Percentiles rank a stretch among this genome's conserved stretches.
Evolutionary conservation across 1,140 invertebrate species (phyloP).

Genomic region (Zeugodacus cucurbitae): DNA sequence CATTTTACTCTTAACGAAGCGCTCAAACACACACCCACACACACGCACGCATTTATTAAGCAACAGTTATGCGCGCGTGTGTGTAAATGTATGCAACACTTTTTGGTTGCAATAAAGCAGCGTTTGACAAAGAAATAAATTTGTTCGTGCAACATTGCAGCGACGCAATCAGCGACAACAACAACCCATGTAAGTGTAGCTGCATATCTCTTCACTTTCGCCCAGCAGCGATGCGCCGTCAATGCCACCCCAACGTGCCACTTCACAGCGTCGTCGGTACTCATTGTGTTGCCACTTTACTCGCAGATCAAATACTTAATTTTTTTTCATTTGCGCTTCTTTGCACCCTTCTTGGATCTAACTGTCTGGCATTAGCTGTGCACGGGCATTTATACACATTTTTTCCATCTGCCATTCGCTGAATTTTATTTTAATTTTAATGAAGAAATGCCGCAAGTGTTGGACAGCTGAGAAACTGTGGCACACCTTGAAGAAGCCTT

Average conservation of each 20-base stretch:
- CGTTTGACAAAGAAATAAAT: conserved; percentile 34
- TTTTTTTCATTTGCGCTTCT: neutral
- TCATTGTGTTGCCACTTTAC: neutral
- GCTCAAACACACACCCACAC: too few relatives aligned
- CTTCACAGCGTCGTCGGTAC: neutral
- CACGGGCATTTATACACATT: neutral
- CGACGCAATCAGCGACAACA: neutral
- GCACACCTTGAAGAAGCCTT: conserved; percentile 19
- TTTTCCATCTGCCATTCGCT: neutral
- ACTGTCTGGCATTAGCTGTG: neutral
- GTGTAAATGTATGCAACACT: neutral
- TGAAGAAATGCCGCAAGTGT: conserved; percentile 35
- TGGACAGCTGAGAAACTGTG: neutral
- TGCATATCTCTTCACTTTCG: neutral
- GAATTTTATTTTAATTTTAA: conserved; percentile 36
- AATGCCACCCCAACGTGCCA: neutral
- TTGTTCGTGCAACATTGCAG: neutral
- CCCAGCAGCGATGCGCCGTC: neutral
- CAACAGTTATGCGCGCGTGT: neutral
- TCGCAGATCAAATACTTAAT: neutral
- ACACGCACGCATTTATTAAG: neutral
- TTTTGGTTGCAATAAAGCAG: conserved; percentile 11
- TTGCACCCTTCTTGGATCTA: neutral
- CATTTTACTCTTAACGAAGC: neutral
- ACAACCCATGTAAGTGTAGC: neutral